Evolutionary conservation across 2,888 invertebrate species (phyloP), one percentile per base, ranked within the genome.

Genomic region (Protula sp.): DNA sequence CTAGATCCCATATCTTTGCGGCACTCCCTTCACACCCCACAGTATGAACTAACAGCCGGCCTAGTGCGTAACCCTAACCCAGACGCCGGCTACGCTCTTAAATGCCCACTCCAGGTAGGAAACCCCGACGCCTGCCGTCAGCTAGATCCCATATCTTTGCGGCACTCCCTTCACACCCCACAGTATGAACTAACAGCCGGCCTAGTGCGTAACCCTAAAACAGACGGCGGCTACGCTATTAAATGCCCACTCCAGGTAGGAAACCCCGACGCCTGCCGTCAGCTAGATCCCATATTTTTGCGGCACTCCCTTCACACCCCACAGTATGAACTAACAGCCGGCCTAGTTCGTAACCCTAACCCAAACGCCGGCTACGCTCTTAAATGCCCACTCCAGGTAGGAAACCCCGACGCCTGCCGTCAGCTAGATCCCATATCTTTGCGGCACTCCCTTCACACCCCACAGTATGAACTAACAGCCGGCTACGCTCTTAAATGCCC

Each of bases 351-450:
- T 38, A 9, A 38, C n/a, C n/a, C n/a, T n/a, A 71, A 86, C 95
- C 60, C 89, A 88, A 73, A 94, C 94, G 0, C 97, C 97, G 0
- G 87, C 92, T 1, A 99, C 98, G 0, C 83, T 92, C 28, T 90
- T 99, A 90, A 99, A 99, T 80, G 90, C 91, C 3, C 88, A 89
- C 63, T 97, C 95, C 0, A 93, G 90, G 89, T 89, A 72, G 4
- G 30, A n/a, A n/a, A n/a, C n/a, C n/a, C n/a, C n/a, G n/a, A n/a
- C n/a, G n/a, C n/a, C n/a, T n/a, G n/a, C n/a, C n/a, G n/a, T n/a
- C n/a, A n/a, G n/a, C n/a, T n/a, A n/a, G n/a, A n/a, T n/a, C n/a
- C n/a, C n/a, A n/a, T n/a, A n/a, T n/a, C n/a, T n/a, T n/a, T n/a
- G n/a, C n/a, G n/a, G n/a, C n/a, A n/a, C n/a, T n/a, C n/a, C n/a